Percentiles rank a stretch among this genome's conserved stretches.
Conservation (phyloP, 1,140 invertebrate species). For the Drosophila ogumai region DNA sequence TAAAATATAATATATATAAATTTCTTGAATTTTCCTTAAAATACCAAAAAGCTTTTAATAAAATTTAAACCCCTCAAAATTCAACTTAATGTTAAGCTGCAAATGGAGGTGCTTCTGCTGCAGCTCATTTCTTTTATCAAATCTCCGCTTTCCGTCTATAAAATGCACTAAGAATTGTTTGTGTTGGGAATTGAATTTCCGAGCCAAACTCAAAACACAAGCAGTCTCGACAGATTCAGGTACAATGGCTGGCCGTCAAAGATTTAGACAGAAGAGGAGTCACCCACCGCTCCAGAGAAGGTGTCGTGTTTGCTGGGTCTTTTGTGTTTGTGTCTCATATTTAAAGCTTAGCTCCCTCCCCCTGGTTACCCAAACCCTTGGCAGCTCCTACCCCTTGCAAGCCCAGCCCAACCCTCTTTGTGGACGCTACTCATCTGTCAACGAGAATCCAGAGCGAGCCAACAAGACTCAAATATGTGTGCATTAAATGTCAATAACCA, state of each 20-base stretch:
- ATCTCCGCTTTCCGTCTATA: background rate
- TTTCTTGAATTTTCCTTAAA: background rate
- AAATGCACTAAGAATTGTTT: constrained; percentile 19
- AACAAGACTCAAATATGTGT: constrained; percentile 18
- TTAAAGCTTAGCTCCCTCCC: constrained; percentile 25
- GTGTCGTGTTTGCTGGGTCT: constrained; percentile 24
- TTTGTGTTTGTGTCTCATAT: constrained; percentile 28
- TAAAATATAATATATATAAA: background rate
- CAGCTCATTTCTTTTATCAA: background rate
- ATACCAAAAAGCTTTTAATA: background rate
- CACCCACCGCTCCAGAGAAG: constrained; percentile 1
- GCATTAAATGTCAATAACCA: constrained; percentile 53
- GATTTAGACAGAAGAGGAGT: constrained; percentile 4
- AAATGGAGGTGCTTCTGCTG: too few species aligned
- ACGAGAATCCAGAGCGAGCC: constrained; percentile 20
- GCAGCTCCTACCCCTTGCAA: background rate
- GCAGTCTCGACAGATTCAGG: constrained; percentile 5
- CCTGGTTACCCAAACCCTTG: background rate
- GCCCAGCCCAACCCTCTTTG: background rate
- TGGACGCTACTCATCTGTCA: constrained; percentile 27
- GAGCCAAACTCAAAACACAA: constrained; percentile 12
- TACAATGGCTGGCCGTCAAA: background rate
- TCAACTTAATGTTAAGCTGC: background rate
- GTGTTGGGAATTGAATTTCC: constrained; percentile 15
- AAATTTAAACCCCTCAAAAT: background rate